Evolutionary conservation across 2,888 invertebrate genomes (phyloP).

Genomic region (Timandra comae): DNA sequence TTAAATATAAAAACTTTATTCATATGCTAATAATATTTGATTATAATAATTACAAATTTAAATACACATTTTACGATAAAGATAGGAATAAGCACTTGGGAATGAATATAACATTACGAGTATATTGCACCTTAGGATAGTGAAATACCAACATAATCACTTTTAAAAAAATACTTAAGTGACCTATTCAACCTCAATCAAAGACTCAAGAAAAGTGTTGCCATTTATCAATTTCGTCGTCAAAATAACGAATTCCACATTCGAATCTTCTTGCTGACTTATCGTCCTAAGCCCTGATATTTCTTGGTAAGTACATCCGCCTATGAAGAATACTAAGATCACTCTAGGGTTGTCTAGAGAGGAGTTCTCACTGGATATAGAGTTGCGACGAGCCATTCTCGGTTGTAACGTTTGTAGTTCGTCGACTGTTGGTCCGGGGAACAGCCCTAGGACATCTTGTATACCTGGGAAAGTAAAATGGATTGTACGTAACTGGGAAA

Average conservation of each 20-base stretch:
- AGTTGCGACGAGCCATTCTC: constrained; percentile 74
- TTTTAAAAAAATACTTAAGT: too few relatives aligned
- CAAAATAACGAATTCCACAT: constrained; percentile 92
- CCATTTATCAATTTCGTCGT: constrained; percentile 96
- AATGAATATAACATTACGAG: too few relatives aligned
- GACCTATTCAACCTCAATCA: constrained; percentile 78
- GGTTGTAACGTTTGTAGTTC: constrained; percentile 79
- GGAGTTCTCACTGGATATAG: constrained; percentile 78
- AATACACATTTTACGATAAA: too few relatives aligned
- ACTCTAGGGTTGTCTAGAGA: constrained; percentile 80
- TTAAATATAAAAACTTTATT: constrained; percentile 72
- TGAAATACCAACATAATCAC: too few relatives aligned
- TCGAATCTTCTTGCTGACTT: constrained; percentile 86
- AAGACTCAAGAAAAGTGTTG: constrained; percentile 86
- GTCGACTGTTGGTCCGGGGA: constrained; percentile 88
- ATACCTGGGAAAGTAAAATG: too few relatives aligned
- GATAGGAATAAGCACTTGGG: too few relatives aligned
- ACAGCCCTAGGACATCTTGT: constrained; percentile 86
- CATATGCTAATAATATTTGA: too few relatives aligned
- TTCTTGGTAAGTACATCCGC: constrained; percentile 98
- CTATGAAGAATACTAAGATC: constrained; percentile 95
- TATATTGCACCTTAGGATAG: too few relatives aligned
- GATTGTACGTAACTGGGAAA: too few relatives aligned
- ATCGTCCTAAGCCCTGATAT: constrained; percentile 85
- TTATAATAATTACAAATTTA: too few relatives aligned